Conservation (phyloP, 2,113 vertebrate genomes). For the Gila orcuttii region DNA sequence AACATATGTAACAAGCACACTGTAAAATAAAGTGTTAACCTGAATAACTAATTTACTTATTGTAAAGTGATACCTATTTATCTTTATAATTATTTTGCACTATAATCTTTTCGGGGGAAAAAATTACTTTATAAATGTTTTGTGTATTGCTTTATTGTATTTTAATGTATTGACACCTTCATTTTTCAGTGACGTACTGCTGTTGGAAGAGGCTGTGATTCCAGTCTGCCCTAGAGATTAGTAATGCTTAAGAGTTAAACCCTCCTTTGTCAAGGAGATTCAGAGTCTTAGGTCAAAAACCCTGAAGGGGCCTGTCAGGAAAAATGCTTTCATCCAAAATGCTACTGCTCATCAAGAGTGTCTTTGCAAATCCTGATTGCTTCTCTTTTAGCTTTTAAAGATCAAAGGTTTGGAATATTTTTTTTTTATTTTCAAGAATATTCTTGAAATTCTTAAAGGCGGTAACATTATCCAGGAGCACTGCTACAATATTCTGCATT, state of each 20-base stretch:
- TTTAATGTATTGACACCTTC: neutral
- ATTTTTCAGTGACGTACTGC: neutral
- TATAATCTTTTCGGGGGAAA: no score
- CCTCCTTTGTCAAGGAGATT: slow-evolving; percentile 39
- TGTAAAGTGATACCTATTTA: no score
- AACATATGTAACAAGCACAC: no score
- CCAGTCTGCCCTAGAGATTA: slow-evolving; percentile 41
- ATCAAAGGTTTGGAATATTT: neutral
- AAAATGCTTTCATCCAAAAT: slow-evolving; percentile 42
- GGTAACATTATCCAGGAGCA: neutral
- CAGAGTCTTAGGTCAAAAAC: slow-evolving; percentile 49
- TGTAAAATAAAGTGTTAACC: no score
- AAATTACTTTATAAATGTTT: no score
- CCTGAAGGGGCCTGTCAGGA: slow-evolving; percentile 36
- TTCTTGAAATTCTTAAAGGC: neutral
- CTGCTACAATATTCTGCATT: neutral
- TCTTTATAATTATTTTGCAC: no score
- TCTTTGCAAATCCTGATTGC: slow-evolving; percentile 33
- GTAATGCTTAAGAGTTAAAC: slow-evolving; percentile 36
- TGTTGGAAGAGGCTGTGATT: slow-evolving; percentile 29
- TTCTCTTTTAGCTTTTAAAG: neutral
- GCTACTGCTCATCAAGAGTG: slow-evolving; percentile 35
- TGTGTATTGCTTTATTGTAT: no score
- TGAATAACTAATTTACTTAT: neutral
- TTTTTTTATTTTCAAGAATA: neutral